Evolutionary conservation across 2,888 invertebrate genomes (phyloP).

Genomic region (Caenorhabditis macrosperma): DNA sequence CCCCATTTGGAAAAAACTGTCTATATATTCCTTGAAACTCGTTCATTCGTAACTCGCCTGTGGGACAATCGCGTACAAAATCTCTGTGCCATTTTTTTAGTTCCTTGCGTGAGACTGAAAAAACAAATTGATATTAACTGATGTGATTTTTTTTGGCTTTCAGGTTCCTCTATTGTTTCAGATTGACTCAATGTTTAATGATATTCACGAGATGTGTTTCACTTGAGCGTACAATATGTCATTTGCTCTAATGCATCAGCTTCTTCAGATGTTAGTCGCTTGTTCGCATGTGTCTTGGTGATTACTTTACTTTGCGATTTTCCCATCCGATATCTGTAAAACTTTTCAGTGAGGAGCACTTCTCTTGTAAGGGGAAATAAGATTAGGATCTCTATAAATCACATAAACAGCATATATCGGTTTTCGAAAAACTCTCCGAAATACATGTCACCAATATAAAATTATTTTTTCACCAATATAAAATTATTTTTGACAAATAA

Average conservation of each 20-base stretch:
- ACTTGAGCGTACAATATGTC: constrained; percentile 75
- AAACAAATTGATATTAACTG: too few relatives aligned
- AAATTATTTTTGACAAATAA: not conserved
- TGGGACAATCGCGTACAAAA: constrained; percentile 82
- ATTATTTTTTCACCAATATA: too few relatives aligned
- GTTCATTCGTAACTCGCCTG: constrained; percentile 81
- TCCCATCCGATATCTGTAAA: too few relatives aligned
- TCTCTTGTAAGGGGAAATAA: too few relatives aligned
- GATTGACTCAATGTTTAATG: too few relatives aligned
- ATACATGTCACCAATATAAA: too few relatives aligned
- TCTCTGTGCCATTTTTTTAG: constrained; percentile 82
- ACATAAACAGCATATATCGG: too few relatives aligned
- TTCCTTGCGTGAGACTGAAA: constrained; percentile 81
- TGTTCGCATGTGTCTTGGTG: constrained; percentile 75
- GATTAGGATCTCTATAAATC: too few relatives aligned
- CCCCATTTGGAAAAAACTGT: constrained; percentile 99
- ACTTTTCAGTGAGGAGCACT: too few relatives aligned
- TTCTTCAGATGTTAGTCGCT: constrained; percentile 76
- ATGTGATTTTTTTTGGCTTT: not conserved
- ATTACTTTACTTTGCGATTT: constrained; percentile 69
- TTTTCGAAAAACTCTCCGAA: too few relatives aligned
- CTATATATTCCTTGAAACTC: constrained; percentile 85
- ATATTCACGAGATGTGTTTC: too few relatives aligned
- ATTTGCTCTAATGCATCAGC: constrained; percentile 72
- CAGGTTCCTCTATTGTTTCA: not conserved